A percentile compares a stretch with the other conserved stretches of the same genome.
Conservation (phyloP, 1,140 invertebrate species). For the Scaptodrosophila lebanonensis region DNA sequence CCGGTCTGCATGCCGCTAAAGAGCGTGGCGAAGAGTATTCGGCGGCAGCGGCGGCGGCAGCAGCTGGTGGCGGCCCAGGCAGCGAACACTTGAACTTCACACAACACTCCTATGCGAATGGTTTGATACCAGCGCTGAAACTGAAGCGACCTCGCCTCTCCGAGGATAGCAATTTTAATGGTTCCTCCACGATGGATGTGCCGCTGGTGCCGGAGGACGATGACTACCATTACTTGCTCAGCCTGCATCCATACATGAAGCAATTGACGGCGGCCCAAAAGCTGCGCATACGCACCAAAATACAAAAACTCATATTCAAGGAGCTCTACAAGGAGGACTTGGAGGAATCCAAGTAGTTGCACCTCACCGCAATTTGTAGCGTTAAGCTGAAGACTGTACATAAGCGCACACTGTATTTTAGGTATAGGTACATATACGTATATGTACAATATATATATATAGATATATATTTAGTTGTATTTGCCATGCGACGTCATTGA, state of each 20-base stretch:
- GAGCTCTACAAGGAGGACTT: conserved; percentile 76
- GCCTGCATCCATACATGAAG: conserved; percentile 75
- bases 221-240: conserved; percentile 76
- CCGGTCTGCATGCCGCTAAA: conserved; percentile 38
- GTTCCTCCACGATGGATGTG: conserved; percentile 70
- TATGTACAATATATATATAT: too few species aligned
- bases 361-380: conserved; percentile 2
- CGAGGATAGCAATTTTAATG: conserved; percentile 74
- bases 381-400: conserved; percentile 62
- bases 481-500: conserved; percentile 51
- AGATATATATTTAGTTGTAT: conserved; percentile 49
- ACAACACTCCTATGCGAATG: conserved; percentile 71
- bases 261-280: conserved; percentile 72
- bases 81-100: conserved; percentile 66
- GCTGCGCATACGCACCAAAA: conserved; percentile 73
- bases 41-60: not conserved
- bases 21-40: conserved; percentile 48
- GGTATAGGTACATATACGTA: not conserved
- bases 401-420: conserved; percentile 30
- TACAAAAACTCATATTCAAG: conserved; percentile 77
- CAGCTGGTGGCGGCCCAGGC: not conserved
- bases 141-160: conserved; percentile 66
- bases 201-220: conserved; percentile 70
- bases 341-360: conserved; percentile 69
- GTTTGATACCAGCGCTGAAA: conserved; percentile 67